These are phyloP conservation scores for Cantharis nigra DNA, from an alignment of 2,888 invertebrate species.

Conservation along the genomic window DNA sequence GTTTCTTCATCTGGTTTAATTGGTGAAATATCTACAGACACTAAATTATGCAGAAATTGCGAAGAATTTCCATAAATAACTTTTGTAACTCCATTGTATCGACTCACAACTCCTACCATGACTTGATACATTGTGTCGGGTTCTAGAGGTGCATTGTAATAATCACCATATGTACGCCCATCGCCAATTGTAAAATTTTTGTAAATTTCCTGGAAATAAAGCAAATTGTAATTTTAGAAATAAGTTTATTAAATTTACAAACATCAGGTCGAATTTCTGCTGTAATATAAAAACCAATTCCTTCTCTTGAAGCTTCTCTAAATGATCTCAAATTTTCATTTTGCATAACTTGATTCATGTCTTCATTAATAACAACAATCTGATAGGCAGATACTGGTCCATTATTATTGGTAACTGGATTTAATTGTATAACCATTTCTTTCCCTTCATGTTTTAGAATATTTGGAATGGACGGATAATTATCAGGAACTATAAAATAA, in stretches of 20 bases:
- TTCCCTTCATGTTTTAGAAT: constrained; percentile 65
- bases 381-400: constrained; percentile 79
- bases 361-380: constrained; percentile 73
- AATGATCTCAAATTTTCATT: constrained; percentile 66
- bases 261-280: constrained; percentile 75
- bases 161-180: constrained; percentile 71
- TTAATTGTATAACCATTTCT: constrained; percentile 69
- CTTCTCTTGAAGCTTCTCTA: constrained; percentile 68
- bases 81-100: constrained; percentile 67
- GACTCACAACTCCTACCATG: constrained; percentile 73
- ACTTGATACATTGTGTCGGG: constrained; percentile 67
- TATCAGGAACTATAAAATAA: constrained; percentile 60
- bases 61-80: constrained; percentile 66
- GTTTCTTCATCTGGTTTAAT: constrained; percentile 55
- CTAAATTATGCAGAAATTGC: constrained; percentile 53
- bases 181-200: constrained; percentile 79
- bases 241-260: neutral
- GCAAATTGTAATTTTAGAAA: neutral
- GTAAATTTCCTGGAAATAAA: constrained; percentile 57
- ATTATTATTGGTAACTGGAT: constrained; percentile 71
- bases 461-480: constrained; percentile 71
- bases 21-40: constrained; percentile 60
- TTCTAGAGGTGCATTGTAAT: constrained; percentile 75
- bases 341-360: constrained; percentile 67
- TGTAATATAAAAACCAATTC: constrained; percentile 79